Base-by-base conservation (phyloP, 2,113 vertebrate species). In the Bufo gargarizans region DNA sequence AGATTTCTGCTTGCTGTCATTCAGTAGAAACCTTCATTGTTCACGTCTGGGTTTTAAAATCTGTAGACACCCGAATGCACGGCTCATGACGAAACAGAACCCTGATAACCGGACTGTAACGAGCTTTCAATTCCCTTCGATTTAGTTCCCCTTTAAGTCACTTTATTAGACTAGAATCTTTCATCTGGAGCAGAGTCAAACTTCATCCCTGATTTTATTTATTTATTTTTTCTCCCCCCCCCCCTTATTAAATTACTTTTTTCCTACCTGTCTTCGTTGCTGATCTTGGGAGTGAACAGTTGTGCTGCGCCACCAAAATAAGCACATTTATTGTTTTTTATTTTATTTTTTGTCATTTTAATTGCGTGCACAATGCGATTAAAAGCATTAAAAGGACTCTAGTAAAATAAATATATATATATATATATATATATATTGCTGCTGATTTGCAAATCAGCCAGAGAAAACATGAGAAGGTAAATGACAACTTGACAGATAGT, bases 131-230 rank as follows among this genome's bases (percentile, higher is more conserved):
- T 33, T 33, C 33, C 33, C 33, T 63, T 47, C 47, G 45, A 4
- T 71, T 84, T 84, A 84, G 82, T 84, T 84, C 82, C 82, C 82
- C 82, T 84, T 84, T 84, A 84, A 84, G 47, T 9, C 6, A 7
- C 63, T 84, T 55, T 84, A 69, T 13, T 84, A 69, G 77, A 43
- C 22, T 80, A 71, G 63, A 80, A 55, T 61, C 77, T 61, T 80
- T 71, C 12, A 20, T 53, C 63, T 50, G 11, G 11, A 69, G 61
- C 74, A 67, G 45, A 49, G 85, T 80, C 13, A 79, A 33, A 22
- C 63, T 69, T 49, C 85, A 69, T 71, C 17, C 49, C 71, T 87
- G n/a, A 87, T 80, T 61, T 10, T 11, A 11, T 59, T 59, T 55
- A 55, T 55, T 59, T 33, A 33, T 33, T 33, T 33, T 1, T 33